Conservation (phyloP, 2,888 invertebrate genomes). For the Pachymerium ferrugineum region DNA sequence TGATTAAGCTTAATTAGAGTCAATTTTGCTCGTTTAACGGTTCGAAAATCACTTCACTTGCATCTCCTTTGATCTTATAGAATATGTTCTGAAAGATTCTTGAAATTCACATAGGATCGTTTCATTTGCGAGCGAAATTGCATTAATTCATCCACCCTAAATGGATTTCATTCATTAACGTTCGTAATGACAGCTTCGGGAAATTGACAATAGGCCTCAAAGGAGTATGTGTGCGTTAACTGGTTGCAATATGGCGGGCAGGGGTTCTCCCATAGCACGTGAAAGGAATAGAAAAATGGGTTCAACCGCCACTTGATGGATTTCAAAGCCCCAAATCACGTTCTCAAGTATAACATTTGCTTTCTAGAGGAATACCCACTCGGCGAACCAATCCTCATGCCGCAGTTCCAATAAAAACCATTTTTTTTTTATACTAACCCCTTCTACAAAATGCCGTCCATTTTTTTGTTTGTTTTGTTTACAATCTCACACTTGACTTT, state of each 20-base stretch:
- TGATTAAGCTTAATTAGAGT: no score
- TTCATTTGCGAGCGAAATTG: background rate
- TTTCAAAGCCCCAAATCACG: conserved; percentile 23
- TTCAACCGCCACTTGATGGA: conserved; percentile 23
- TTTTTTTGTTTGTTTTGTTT: background rate
- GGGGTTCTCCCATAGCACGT: conserved; percentile 4
- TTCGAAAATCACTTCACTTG: no score
- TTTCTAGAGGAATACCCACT: conserved; percentile 2
- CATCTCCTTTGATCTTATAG: no score
- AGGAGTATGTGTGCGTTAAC: background rate
- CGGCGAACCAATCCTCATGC: background rate
- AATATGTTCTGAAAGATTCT: no score
- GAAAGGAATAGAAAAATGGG: background rate
- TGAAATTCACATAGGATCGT: background rate
- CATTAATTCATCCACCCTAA: background rate
- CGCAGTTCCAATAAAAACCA: background rate
- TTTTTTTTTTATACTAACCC: no score
- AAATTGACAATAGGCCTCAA: conserved; percentile 10
- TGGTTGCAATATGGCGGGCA: background rate
- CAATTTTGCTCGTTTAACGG: no score
- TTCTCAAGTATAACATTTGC: conserved; percentile 14
- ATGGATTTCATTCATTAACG: conserved; percentile 14
- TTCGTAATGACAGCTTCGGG: background rate
- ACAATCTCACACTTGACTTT: no score
- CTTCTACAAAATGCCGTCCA: background rate